Percentiles rank a stretch among this genome's conserved stretches.
These are phyloP conservation scores for Yoshiicerus persimilis DNA, from an alignment of 1,140 invertebrate genomes.

Conservation along the genomic window DNA sequence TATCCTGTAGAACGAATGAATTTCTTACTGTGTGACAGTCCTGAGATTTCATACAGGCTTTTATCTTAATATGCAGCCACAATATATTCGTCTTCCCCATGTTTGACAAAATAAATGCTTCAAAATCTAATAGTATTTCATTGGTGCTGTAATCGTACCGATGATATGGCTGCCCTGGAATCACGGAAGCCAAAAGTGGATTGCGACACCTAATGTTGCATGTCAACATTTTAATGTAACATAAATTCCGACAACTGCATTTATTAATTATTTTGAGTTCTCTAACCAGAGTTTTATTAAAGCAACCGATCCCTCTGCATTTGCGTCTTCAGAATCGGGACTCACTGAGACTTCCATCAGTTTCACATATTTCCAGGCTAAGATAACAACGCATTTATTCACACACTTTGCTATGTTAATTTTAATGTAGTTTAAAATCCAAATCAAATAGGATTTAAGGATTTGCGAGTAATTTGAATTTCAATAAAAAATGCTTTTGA, in stretches of 20 bases:
- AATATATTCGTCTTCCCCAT: constrained; percentile 79
- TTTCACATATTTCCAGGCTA: constrained; percentile 81
- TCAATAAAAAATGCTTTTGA: too few species aligned
- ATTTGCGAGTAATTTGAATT: too few species aligned
- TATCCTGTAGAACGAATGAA: too few species aligned
- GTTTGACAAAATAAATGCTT: constrained; percentile 79
- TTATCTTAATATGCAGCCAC: constrained; percentile 84
- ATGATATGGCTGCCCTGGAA: constrained; percentile 80
- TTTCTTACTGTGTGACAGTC: constrained; percentile 73
- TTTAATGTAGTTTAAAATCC: too few species aligned
- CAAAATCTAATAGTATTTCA: constrained; percentile 82
- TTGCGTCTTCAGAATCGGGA: constrained; percentile 77
- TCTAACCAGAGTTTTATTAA: constrained; percentile 77
- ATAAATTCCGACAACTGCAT: too few species aligned
- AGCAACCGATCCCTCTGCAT: constrained; percentile 73
- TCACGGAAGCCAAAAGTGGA: constrained; percentile 78
- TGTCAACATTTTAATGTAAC: constrained; percentile 1
- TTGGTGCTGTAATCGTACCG: constrained; percentile 75
- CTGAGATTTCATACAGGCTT: constrained; percentile 78
- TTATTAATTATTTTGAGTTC: not conserved
- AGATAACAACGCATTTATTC: too few species aligned
- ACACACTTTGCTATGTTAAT: too few species aligned
- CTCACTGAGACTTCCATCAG: constrained; percentile 82
- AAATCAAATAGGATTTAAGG: too few species aligned
- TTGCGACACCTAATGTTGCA: constrained; percentile 68